These are phyloP conservation scores for Aphodius sticticus DNA, from an alignment of 2,888 invertebrate genomes.

Conservation along the genomic window DNA sequence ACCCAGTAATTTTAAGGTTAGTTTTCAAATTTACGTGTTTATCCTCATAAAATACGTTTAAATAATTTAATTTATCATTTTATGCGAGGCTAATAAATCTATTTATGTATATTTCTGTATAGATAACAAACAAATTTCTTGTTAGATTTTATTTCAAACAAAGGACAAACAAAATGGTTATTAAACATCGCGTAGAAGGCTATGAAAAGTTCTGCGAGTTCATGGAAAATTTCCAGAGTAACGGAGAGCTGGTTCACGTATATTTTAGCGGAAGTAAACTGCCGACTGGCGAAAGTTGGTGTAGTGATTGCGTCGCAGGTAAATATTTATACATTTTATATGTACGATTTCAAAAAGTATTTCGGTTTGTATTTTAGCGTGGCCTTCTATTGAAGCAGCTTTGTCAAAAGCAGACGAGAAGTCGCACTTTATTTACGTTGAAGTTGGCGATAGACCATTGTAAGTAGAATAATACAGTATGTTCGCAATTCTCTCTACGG, in stretches of 20 bases:
- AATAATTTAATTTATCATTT: neutral
- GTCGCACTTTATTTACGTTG: slow-evolving; percentile 76
- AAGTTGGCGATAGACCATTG: slow-evolving; percentile 80
- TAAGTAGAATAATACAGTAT: slow-evolving; percentile 62
- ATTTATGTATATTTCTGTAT: too few species aligned
- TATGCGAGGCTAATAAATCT: too few species aligned
- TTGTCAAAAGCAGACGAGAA: slow-evolving; percentile 68
- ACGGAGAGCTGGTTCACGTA: slow-evolving; percentile 62
- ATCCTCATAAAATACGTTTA: neutral
- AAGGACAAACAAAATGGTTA: slow-evolving; percentile 57
- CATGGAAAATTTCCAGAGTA: slow-evolving; percentile 62
- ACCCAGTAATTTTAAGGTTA: neutral
- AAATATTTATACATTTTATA: slow-evolving; percentile 48
- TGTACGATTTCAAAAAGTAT: neutral
- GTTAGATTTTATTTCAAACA: neutral
- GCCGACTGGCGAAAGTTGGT: slow-evolving; percentile 82
- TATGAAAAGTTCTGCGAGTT: slow-evolving; percentile 70
- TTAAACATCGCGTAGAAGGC: slow-evolving; percentile 63
- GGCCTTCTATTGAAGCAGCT: slow-evolving; percentile 77
- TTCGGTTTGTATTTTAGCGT: slow-evolving; percentile 64
- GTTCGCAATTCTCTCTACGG: neutral
- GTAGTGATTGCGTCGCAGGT: slow-evolving; percentile 88
- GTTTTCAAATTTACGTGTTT: neutral
- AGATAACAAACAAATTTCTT: neutral
- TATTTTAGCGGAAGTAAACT: slow-evolving; percentile 74